Percentiles rank a stretch among this genome's conserved stretches.
Conservation (phyloP, 1,140 invertebrate genomes). For the Caenorhabditis tropicalis region DNA sequence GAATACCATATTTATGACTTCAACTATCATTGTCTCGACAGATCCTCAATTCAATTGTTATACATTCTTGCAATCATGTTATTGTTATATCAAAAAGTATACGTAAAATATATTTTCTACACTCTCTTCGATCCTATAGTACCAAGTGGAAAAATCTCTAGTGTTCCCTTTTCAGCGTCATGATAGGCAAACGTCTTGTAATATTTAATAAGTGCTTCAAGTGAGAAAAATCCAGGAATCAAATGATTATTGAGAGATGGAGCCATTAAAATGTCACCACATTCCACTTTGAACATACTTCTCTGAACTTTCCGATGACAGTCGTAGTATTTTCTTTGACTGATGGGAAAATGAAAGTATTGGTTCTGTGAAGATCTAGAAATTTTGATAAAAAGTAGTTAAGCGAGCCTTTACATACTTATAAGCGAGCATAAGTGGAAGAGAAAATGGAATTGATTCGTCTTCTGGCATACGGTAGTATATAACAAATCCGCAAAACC, state of each 20-base stretch:
- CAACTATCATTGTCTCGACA: no score
- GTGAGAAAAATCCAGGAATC: neutral
- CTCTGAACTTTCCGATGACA: neutral
- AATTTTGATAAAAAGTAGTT: neutral
- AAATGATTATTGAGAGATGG: neutral
- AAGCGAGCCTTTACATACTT: neutral
- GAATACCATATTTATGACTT: no score
- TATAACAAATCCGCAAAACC: neutral
- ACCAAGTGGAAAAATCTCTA: neutral
- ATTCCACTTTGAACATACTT: neutral
- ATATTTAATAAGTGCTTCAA: neutral
- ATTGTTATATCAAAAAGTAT: no score
- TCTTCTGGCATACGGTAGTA: neutral
- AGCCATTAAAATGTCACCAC: neutral
- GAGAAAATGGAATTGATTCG: neutral
- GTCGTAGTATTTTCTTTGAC: neutral
- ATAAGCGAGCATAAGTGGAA: neutral
- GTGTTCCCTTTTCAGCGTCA: neutral
- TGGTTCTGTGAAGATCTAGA: neutral
- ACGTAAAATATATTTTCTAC: neutral
- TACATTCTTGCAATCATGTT: no score
- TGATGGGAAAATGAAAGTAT: neutral
- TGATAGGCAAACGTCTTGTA: neutral
- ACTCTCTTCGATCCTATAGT: neutral
- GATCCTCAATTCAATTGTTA: no score